phyloP scores from a whole-genome alignment of 2,113 vertebrate species.

The Neotragus pygmaeus region DNA sequence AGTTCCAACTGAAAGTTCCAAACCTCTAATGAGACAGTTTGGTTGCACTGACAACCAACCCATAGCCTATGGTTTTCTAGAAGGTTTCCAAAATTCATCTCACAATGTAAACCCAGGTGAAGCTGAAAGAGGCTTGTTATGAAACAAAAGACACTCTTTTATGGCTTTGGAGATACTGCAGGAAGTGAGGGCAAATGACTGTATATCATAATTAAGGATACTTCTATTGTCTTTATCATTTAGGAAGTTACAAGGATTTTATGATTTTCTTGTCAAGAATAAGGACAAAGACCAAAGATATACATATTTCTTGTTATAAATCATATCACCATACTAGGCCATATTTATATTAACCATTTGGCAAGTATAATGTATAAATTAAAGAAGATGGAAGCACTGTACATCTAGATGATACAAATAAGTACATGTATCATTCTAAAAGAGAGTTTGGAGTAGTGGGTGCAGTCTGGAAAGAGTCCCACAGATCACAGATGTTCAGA shows the following conservation, averaged over 20 bases:
- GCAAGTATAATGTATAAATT: not conserved
- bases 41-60: not conserved
- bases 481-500: not conserved
- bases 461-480: not conserved
- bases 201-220: not conserved
- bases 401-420: not conserved
- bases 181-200: not conserved
- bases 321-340: not conserved
- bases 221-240: not conserved
- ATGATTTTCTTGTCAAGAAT: not conserved
- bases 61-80: not conserved
- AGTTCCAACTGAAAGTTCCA: not conserved
- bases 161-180: not conserved
- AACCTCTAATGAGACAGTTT: not conserved
- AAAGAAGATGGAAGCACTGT: not conserved
- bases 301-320: not conserved
- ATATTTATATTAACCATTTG: not conserved
- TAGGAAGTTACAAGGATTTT: not conserved
- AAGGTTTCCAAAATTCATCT: not conserved
- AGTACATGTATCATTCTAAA: not conserved
- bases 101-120: not conserved
- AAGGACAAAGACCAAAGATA: not conserved
- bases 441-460: not conserved
- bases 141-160: not conserved
- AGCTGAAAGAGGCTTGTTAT: not conserved